These are phyloP conservation scores for Penaeus vannamei DNA, from an alignment of 1,140 invertebrate species.

Conservation along the genomic window DNA sequence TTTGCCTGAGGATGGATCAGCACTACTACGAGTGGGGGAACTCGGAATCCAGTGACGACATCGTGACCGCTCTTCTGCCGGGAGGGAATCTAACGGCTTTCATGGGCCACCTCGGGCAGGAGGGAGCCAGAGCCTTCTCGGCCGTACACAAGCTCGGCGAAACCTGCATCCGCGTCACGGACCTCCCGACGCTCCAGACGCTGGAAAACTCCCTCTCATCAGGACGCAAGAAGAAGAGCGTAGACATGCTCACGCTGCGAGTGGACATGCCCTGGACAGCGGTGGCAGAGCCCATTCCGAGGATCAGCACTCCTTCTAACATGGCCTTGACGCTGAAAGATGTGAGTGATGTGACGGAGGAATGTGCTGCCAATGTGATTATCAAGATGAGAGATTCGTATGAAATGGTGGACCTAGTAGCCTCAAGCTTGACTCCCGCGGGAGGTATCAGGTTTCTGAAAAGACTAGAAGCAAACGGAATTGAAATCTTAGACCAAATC, in stretches of 20 bases:
- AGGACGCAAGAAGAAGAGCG: not conserved
- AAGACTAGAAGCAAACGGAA: not conserved
- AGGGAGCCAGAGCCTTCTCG: slow-evolving; percentile 24
- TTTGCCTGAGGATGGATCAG: slow-evolving; percentile 26
- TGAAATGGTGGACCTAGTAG: slow-evolving; percentile 6
- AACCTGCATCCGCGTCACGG: not conserved
- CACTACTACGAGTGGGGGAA: slow-evolving; percentile 47
- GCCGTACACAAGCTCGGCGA: not conserved
- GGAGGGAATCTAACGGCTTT: slow-evolving; percentile 42
- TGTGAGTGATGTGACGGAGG: slow-evolving; percentile 4
- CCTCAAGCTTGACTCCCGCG: not conserved
- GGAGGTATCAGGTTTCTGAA: slow-evolving; percentile 1
- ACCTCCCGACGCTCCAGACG: not conserved
- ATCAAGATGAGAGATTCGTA: not conserved
- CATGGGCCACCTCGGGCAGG: slow-evolving; percentile 38
- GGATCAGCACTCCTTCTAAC: not conserved
- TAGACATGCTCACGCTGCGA: slow-evolving; percentile 14
- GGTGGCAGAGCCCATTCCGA: not conserved
- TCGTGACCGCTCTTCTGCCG: slow-evolving; percentile 17
- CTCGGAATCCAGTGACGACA: slow-evolving; percentile 28
- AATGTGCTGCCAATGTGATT: slow-evolving; percentile 21
- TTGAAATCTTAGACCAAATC: not conserved
- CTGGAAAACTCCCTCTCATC: not conserved
- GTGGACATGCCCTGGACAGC: slow-evolving; percentile 21
- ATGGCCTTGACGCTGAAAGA: not conserved